Evolutionary conservation across 2,113 vertebrate species (phyloP), one percentile per base, ranked within the genome.

Genomic region (Cnemophilus loriae): DNA sequence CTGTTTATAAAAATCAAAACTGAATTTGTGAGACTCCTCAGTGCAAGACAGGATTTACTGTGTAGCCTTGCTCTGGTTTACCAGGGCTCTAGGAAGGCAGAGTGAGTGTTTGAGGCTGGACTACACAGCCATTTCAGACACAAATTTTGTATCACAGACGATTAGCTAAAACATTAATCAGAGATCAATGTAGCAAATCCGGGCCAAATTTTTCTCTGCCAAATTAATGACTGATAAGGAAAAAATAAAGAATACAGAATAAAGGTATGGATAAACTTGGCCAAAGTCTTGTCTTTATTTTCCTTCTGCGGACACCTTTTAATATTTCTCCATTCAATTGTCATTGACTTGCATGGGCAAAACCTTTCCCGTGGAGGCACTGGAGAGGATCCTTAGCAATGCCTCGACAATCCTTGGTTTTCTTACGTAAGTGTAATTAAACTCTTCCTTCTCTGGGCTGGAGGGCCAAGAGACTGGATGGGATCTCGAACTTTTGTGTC

Each of bases 1-100:
- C 98, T 97, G 98, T 97, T 98, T 97, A 93, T 77, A 95, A 93
- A 96, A 94, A 91, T 79, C 71, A 95, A 89, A 96, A 93, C 91
- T 41, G 89, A 96, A 96, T 96, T 95, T 79, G 95, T 88, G 95
- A 97, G 97, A 95, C 97, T 96, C 95, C 86, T 94, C 90, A 82
- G 93, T 77, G 80, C 96, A 95, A 94, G 95, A 89, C 33, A 5
- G 96, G 88, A 70, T 95, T 80, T 95, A 27, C 94, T 83, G 83
- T 71, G 87, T 67, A 87, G 85, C 35, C 93, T 91, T 59, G n/a
- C 82, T 70, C 57, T 81, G 85, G 85, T 96, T 96, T 73, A 59
- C 90, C 91, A 61, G 80, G 42, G 78, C 93, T 91, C 74, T 24
- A 2, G 47, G 59, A 10, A 68, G 63, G 60, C 53, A 30, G 30